phyloP scores from a whole-genome alignment of 2,797 vertebrate species.

The Sebastes steindachneri region DNA sequence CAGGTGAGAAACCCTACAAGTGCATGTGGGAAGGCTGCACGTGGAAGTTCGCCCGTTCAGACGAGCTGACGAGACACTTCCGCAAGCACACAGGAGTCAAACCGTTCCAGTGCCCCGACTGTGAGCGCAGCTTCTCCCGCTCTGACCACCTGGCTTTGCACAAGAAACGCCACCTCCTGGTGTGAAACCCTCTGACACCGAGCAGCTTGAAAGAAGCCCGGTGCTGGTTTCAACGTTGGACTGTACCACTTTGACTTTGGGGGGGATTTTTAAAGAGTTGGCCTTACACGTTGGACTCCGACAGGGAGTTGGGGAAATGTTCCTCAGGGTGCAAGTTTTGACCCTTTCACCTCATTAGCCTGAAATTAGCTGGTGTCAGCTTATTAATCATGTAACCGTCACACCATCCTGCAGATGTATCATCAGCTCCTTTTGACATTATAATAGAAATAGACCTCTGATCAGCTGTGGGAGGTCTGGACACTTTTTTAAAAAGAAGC shows the following conservation, averaged over 20 bases:
- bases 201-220: slow-evolving; percentile 27
- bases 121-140: slow-evolving; percentile 97
- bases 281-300: slow-evolving; percentile 36
- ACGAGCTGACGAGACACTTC: slow-evolving; percentile 98
- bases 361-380: slow-evolving; percentile 31
- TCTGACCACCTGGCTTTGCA: slow-evolving; percentile 98
- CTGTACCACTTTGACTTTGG: slow-evolving; percentile 60
- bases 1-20: slow-evolving; percentile 98
- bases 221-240: slow-evolving; percentile 45
- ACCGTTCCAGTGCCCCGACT: slow-evolving; percentile 98
- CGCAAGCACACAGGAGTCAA: slow-evolving; percentile 99
- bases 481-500: slow-evolving; percentile 9
- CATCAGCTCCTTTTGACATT: slow-evolving; percentile 16
- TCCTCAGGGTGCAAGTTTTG: slow-evolving; percentile 63
- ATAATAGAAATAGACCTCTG: slow-evolving; percentile 9
- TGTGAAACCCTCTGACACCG: slow-evolving; percentile 78
- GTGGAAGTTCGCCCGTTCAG: slow-evolving; percentile 98
- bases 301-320: slow-evolving; percentile 27
- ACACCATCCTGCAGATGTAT: neutral
- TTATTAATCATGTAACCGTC: neutral
- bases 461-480: slow-evolving; percentile 37
- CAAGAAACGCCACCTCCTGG: slow-evolving; percentile 96
- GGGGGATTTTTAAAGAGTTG: slow-evolving; percentile 34
- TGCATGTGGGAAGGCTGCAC: slow-evolving; percentile 99
- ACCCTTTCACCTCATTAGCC: slow-evolving; percentile 55